Base-by-base conservation (phyloP, 2,797 vertebrate species). In the Coluber constrictor region DNA sequence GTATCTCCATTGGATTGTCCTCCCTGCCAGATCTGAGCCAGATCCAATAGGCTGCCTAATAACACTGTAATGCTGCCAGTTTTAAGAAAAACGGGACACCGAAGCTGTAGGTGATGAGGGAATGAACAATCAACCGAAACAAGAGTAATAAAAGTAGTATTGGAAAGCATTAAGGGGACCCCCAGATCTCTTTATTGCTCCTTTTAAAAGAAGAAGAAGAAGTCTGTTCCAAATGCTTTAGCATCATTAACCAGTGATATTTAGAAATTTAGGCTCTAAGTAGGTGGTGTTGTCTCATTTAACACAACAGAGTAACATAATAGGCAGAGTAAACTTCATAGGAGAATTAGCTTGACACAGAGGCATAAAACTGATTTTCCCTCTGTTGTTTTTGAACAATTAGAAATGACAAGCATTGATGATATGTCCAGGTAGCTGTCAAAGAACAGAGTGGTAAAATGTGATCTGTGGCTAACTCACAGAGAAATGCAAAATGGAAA, bases 351-450 rank as follows among this genome's bases (percentile, higher is more conserved):
- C 79, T 93, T 23, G 15, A n/a, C 25, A 95, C 29, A 32, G 92
- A 95, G 93, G 43, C 43, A 90, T 25, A 94, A 47, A 91, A 90
- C n/a, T 29, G 43, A 91, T 89, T 91, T 90, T 23, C 3, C 3
- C 0, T 91, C 55, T 37, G 7, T 83, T 54, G 61, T 55, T 32
- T 27, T 91, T 66, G 70, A 70, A 94, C 91, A 95, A 47, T 91
- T 94, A 94, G 20, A 90, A 87, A 89, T 94, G 94, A 94, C 91
- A 94, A 88, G 63, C 83, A 88, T 95, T 94, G 93, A 95, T 95
- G 94, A 94, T 90, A 94, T 94, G 4, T 94, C 93, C 91, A 95
- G 89, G 86, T 74, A 95, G 89, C 90, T 94, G 92, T 92, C 96
- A 96, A 70, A 90, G 29, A 95, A 43, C 91, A 93, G 90, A 93